Percentiles rank a stretch among this genome's conserved stretches.
Conservation (phyloP, 2,113 vertebrate species). For the Syrrhaptes paradoxus region DNA sequence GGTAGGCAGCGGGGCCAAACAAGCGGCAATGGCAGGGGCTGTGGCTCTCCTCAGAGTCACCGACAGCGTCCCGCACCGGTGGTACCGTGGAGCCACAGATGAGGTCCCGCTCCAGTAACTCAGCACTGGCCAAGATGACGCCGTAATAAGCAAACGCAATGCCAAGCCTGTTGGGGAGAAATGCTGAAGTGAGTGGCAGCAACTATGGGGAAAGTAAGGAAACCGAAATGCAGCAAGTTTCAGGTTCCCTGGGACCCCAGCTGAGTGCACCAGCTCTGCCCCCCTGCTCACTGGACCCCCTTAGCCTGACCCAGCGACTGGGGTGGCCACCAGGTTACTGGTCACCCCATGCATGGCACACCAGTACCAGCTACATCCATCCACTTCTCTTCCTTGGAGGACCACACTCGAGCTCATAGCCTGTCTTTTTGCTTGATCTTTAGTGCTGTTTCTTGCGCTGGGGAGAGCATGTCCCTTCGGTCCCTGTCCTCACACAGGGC, state of each 20-base stretch:
- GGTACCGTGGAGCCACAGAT: constrained; percentile 68
- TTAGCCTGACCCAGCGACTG: neutral
- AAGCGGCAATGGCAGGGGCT: constrained; percentile 85
- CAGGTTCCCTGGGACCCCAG: too few relatives aligned
- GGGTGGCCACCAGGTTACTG: neutral
- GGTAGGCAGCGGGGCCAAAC: constrained; percentile 83
- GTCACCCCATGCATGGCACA: neutral
- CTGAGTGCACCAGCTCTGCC: neutral
- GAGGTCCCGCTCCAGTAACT: constrained; percentile 88
- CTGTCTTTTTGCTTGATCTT: neutral
- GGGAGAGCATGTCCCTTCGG: accelerated
- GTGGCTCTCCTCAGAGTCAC: constrained; percentile 59
- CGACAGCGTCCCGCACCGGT: neutral
- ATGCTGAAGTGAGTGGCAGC: accelerated
- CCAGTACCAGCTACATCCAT: neutral
- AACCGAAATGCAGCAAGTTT: neutral
- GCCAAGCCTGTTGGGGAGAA: constrained; percentile 81
- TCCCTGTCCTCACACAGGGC: neutral
- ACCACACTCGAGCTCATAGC: neutral
- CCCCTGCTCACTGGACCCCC: neutral
- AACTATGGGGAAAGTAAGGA: accelerated
- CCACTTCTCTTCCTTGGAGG: neutral
- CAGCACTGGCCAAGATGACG: constrained; percentile 88
- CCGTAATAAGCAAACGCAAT: constrained; percentile 93
- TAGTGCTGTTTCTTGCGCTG: neutral